Percentiles rank a stretch among this genome's conserved stretches.
Evolutionary conservation across 2,113 vertebrate genomes (phyloP).

Genomic region (Hemibagrus wyckioides): DNA sequence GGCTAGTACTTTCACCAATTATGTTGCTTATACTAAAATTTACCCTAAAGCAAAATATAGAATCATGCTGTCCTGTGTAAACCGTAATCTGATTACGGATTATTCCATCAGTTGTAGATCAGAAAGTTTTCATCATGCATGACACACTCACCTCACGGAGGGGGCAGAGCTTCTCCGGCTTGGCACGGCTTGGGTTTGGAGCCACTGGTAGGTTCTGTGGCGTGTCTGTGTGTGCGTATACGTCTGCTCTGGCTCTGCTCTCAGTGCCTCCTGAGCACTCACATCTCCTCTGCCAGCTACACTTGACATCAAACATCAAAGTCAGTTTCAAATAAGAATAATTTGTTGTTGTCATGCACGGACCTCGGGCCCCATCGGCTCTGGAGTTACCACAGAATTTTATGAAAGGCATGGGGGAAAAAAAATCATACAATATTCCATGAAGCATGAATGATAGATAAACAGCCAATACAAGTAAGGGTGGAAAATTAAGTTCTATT

Average conservation of each 20-base stretch:
- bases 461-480: neutral
- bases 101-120: slow-evolving; percentile 14
- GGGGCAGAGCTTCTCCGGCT: slow-evolving; percentile 65
- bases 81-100: slow-evolving; percentile 1
- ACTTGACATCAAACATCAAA: slow-evolving; percentile 61
- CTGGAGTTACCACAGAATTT: neutral
- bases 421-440: neutral
- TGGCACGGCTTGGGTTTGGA: slow-evolving; percentile 69
- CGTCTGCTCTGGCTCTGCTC: slow-evolving; percentile 50
- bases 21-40: slow-evolving; percentile 10
- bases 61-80: slow-evolving; percentile 8
- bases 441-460: neutral
- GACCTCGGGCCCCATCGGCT: neutral
- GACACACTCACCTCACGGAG: slow-evolving; percentile 76
- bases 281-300: slow-evolving; percentile 68
- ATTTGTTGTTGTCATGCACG: slow-evolving; percentile 13
- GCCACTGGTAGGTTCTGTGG: slow-evolving; percentile 75
- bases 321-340: slow-evolving; percentile 27
- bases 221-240: slow-evolving; percentile 58
- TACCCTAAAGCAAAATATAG: slow-evolving; percentile 18
- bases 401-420: neutral
- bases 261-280: slow-evolving; percentile 33
- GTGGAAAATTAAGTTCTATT: slow-evolving; percentile 1
- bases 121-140: neutral
- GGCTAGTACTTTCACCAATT: slow-evolving; percentile 14